Evolutionary conservation across 2,888 invertebrate species (phyloP).

Genomic region (Panopea generosa): DNA sequence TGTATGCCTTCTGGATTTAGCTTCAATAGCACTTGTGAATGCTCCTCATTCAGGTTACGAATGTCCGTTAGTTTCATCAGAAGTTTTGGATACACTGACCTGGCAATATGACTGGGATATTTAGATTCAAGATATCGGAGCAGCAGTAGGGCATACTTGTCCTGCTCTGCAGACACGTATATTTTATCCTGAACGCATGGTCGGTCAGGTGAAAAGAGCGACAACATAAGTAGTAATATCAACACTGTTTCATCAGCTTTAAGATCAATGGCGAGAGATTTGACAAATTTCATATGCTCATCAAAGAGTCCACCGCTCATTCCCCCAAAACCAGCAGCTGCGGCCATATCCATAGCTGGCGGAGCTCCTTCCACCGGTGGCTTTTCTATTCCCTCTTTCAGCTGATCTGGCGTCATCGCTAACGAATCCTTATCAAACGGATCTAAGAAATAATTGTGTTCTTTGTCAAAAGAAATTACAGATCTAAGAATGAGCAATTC

Average conservation of each 20-base stretch:
- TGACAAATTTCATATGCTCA: constrained; percentile 85
- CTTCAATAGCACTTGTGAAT: constrained; percentile 96
- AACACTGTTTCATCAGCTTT: constrained; percentile 95
- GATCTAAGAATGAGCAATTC: constrained; percentile 98
- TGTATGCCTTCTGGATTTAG: constrained; percentile 97
- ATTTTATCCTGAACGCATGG: constrained; percentile 88
- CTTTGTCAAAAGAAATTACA: constrained; percentile 96
- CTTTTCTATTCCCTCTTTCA: constrained; percentile 91
- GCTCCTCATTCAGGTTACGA: constrained; percentile 95
- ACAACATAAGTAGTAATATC: constrained; percentile 95
- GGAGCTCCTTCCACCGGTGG: constrained; percentile 19
- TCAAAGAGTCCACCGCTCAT: constrained; percentile 81
- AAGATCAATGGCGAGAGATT: constrained; percentile 91
- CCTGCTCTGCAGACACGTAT: constrained; percentile 83
- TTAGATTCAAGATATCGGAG: constrained; percentile 83
- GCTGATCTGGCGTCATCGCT: constrained; percentile 94
- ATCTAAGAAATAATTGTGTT: constrained; percentile 94
- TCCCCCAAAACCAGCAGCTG: constrained; percentile 50
- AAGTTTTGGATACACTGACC: constrained; percentile 86
- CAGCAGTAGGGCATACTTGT: constrained; percentile 83
- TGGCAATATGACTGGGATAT: constrained; percentile 77
- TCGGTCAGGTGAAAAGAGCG: constrained; percentile 95
- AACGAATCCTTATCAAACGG: constrained; percentile 86
- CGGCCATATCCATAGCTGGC: too few species aligned
- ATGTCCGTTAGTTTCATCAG: constrained; percentile 97